phyloP scores from a whole-genome alignment of 2,888 invertebrate genomes.

The Meiosimyza platycephala region DNA sequence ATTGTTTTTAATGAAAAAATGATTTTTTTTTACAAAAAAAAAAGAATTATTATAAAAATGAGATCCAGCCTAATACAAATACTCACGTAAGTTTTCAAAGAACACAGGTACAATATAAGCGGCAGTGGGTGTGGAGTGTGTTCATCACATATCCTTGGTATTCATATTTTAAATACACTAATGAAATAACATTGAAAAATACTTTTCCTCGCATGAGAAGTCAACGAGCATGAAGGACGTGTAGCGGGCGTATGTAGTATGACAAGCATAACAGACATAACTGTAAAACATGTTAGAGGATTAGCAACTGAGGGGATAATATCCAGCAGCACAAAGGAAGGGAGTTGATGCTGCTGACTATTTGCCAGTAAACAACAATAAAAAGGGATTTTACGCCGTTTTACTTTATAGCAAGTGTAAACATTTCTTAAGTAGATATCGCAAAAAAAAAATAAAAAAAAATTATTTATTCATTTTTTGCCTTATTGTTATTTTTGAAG shows the following conservation, averaged over 20 bases:
- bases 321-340: no score
- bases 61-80: no score
- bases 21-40: no score
- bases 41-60: no score
- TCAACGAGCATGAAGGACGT: conserved; percentile 1
- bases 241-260: no score
- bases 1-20: no score
- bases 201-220: conserved; percentile 35
- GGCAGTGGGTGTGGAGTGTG: not conserved
- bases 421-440: conserved; percentile 41
- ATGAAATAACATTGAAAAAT: conserved; percentile 45
- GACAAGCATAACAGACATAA: no score
- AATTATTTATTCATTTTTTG: conserved; percentile 39
- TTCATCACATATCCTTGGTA: not conserved
- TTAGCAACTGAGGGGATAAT: no score
- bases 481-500: not conserved
- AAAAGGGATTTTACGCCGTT: conserved; percentile 40
- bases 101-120: not conserved
- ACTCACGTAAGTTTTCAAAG: conserved; percentile 3
- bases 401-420: conserved; percentile 39
- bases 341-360: not conserved
- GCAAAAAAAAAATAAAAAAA: conserved; percentile 14
- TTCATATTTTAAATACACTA: conserved; percentile 42
- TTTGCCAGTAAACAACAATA: not conserved
- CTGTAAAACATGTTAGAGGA: no score